Base-by-base conservation (phyloP, 2,113 vertebrate genomes). In the Saguinus imperator region DNA sequence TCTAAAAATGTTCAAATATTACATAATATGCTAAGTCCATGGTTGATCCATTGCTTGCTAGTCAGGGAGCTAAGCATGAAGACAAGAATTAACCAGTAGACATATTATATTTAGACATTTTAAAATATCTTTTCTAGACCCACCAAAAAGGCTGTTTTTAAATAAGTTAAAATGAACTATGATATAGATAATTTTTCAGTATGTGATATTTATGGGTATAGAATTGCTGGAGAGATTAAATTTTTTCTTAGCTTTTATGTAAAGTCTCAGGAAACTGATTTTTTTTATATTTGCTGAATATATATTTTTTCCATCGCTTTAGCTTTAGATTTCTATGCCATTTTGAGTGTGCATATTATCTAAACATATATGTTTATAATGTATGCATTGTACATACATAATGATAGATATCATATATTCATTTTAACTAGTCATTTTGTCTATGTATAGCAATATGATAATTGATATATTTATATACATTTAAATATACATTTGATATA, bases 181-280 rank as follows among this genome's bases (percentile, higher is more conserved):
- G 35, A 16, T 89, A 58, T 80, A 88, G 57, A 20, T 87, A 32
- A 73, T 94, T 80, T 97, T 95, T 79, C 52, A 35, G 14, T 72
- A 18, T 57, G 50, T 21, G 20, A 23, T 77, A 72, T 95, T 77
- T 72, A 32, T 95, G 16, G 27, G 43, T 82, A 79, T 29, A 94
- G 32, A 80, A 87, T 93, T 61, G 25, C 4, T 58, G 29, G 35
- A 92, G 20, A 85, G 37, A 58, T 58, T 1, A 89, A 66, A 2
- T 73, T 95, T 94, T 94, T 52, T 92, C 76, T 89, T 50, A 55
- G 32, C 11, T 45, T 85, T 80, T 66, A 73, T 72, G 52, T 55
- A 87, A 73, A 73, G 37, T 52, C 72, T 70, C 50, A 50, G 3
- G 40, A 95, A 73, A 87, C 43, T 73, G 6, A 48, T 45, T 48